Percentiles rank a stretch among this genome's conserved stretches.
These are phyloP conservation scores for Petrocephalus zakoni DNA, from an alignment of 2,113 vertebrate genomes.

Conservation along the genomic window DNA sequence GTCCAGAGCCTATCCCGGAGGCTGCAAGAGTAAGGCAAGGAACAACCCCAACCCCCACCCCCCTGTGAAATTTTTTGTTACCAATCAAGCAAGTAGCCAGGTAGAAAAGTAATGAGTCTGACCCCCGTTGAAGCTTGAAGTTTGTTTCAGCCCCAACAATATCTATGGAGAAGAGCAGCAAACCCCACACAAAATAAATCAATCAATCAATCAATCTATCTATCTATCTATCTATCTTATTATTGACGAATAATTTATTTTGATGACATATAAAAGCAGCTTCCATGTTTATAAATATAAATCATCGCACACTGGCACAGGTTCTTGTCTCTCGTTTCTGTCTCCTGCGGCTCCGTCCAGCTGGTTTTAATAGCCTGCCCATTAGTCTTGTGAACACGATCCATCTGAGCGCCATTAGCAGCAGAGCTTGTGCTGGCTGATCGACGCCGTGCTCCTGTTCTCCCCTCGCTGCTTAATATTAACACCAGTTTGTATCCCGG, in stretches of 20 bases:
- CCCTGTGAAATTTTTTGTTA: neutral
- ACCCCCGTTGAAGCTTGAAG: neutral
- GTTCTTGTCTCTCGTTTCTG: neutral
- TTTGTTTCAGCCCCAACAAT: neutral
- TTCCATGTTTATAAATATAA: neutral
- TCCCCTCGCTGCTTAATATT: neutral
- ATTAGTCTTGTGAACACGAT: slow-evolving; percentile 8
- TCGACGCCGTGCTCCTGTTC: neutral
- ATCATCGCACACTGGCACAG: neutral
- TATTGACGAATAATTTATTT: neutral
- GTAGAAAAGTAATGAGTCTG: neutral
- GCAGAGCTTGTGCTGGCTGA: neutral
- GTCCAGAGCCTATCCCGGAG: too few species aligned
- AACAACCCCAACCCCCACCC: too few species aligned
- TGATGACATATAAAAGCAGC: neutral
- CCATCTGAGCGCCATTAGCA: neutral
- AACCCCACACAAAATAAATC: neutral
- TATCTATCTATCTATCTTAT: neutral
- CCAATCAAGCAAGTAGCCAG: neutral
- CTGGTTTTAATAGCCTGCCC: neutral
- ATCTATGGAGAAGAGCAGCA: neutral
- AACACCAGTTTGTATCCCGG: neutral
- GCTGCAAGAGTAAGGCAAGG: too few species aligned
- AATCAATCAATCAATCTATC: neutral
- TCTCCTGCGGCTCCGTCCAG: neutral